phyloP scores from a whole-genome alignment of 1,140 invertebrate genomes.

The Camponotus vicinus region DNA sequence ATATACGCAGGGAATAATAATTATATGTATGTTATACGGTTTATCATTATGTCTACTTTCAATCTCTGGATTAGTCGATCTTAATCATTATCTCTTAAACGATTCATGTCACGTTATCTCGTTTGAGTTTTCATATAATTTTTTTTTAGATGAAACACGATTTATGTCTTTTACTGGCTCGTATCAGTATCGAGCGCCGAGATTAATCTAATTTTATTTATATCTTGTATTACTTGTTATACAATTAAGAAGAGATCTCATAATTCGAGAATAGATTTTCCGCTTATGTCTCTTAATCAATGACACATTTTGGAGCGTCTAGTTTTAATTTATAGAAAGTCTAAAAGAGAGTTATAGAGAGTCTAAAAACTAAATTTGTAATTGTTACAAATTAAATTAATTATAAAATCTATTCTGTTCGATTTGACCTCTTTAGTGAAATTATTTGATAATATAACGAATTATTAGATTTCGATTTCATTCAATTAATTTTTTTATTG shows the following conservation, averaged over 20 bases:
- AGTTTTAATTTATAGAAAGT: background rate
- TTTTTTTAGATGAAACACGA: conserved; percentile 16
- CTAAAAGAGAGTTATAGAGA: too few species aligned
- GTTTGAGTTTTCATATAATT: conserved; percentile 25
- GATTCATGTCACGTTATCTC: background rate
- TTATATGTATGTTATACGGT: background rate
- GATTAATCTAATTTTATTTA: conserved; percentile 40
- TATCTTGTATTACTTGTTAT: conserved; percentile 18
- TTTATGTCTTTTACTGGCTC: conserved; percentile 12
- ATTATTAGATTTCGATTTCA: background rate
- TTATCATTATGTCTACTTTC: background rate
- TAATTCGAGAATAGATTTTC: background rate
- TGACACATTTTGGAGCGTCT: background rate
- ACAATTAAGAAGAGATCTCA: background rate
- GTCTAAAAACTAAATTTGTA: background rate
- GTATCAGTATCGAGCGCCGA: conserved; percentile 17
- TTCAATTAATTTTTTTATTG: background rate
- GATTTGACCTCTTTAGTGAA: too few species aligned
- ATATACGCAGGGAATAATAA: conserved; percentile 3
- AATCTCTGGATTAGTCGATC: background rate
- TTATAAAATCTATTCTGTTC: too few species aligned
- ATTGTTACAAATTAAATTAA: conserved; percentile 11
- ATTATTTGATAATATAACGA: too few species aligned
- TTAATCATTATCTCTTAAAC: conserved; percentile 24
- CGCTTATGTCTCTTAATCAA: background rate